These are phyloP conservation scores for Microchirus variegatus DNA, from an alignment of 2,797 vertebrate genomes.

Conservation along the genomic window DNA sequence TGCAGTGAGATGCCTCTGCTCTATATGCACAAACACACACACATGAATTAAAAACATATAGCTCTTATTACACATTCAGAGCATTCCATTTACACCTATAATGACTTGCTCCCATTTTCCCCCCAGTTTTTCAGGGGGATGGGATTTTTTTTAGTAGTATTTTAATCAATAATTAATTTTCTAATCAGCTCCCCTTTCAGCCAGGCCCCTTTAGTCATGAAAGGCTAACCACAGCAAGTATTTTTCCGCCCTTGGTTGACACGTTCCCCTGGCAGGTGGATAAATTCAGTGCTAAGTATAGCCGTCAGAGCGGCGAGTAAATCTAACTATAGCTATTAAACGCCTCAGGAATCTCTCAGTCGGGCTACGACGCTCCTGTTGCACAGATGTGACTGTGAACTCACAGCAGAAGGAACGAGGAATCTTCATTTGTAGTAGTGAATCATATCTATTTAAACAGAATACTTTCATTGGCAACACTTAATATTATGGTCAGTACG, in stretches of 20 bases:
- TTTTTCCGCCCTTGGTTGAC: constrained; percentile 65
- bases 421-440: too few relatives aligned
- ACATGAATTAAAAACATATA: constrained; percentile 10
- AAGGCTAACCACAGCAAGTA: constrained; percentile 59
- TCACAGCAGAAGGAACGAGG: too few relatives aligned
- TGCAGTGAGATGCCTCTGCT: not conserved
- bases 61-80: constrained; percentile 47
- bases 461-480: too few relatives aligned
- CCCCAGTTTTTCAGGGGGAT: constrained; percentile 52
- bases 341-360: constrained; percentile 40
- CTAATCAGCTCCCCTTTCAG: constrained; percentile 69
- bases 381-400: constrained; percentile 18
- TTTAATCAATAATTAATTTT: constrained; percentile 81
- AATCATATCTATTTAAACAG: too few relatives aligned
- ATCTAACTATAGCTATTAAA: constrained; percentile 70
- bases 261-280: constrained; percentile 65
- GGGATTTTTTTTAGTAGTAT: constrained; percentile 71
- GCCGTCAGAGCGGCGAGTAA: constrained; percentile 68
- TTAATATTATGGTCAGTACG: too few relatives aligned
- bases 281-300: constrained; percentile 79
- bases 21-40: not conserved
- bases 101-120: constrained; percentile 67
- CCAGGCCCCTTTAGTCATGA: constrained; percentile 65
- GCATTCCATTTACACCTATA: constrained; percentile 62
- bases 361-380: constrained; percentile 12